phyloP scores from a whole-genome alignment of 2,797 vertebrate species.

The Brotula barbata region DNA sequence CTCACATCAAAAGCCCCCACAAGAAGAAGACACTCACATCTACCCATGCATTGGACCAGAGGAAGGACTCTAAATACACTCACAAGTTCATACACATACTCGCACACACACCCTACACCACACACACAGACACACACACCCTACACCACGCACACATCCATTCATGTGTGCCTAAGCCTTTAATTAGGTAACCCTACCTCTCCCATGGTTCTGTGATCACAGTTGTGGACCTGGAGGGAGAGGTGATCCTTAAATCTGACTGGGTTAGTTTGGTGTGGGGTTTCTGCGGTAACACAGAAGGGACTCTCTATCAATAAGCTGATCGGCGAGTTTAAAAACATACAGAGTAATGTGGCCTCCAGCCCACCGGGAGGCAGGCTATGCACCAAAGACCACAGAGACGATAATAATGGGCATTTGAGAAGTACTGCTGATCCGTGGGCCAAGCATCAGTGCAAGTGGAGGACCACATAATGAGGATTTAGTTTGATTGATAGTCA shows the following conservation, averaged over 20 bases:
- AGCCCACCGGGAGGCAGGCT: conserved; percentile 49
- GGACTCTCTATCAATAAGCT: conserved; percentile 44
- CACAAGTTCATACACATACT: conserved; percentile 24
- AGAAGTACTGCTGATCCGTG: conserved; percentile 30
- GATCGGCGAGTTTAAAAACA: conserved; percentile 30
- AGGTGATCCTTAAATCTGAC: conserved; percentile 63
- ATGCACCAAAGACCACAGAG: conserved; percentile 7
- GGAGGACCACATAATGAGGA: conserved; percentile 25
- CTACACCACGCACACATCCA: conserved; percentile 46
- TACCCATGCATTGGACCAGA: conserved; percentile 14
- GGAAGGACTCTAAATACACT: conserved; percentile 29
- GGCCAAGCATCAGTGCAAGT: conserved; percentile 28
- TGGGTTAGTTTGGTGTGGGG: conserved; percentile 51
- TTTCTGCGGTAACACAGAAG: conserved; percentile 15
- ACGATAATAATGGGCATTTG: conserved; percentile 35
- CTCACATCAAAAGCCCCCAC: conserved; percentile 57
- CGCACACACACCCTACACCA: neutral
- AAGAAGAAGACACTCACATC: conserved; percentile 41
- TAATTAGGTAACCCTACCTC: conserved; percentile 72
- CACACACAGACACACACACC: conserved; percentile 23
- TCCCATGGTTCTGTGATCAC: conserved; percentile 65
- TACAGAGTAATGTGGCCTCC: conserved; percentile 33
- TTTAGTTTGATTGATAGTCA: conserved; percentile 53
- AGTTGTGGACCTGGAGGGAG: conserved; percentile 53
- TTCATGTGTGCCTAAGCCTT: conserved; percentile 70